A percentile compares a stretch with the other conserved stretches of the same genome.
Evolutionary conservation across 37 sponge, comb jelly and placozoan species (phyloP).

Genomic region (Agelas oroides): DNA sequence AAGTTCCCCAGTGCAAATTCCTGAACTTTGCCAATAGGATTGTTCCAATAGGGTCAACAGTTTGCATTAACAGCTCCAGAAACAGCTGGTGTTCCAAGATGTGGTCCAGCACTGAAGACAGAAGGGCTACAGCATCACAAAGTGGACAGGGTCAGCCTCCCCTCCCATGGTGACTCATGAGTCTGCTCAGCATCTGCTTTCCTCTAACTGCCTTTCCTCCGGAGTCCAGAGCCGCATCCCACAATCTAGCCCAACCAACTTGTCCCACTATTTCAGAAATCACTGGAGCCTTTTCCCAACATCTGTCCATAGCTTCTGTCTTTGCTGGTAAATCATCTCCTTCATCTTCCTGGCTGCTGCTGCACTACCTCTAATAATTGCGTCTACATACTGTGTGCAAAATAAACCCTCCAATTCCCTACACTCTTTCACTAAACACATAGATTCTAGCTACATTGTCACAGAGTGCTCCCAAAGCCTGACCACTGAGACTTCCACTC

Average conservation of each 20-base stretch:
- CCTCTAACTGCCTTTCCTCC: too few species aligned
- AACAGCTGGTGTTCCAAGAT: too few species aligned
- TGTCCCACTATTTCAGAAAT: neutral
- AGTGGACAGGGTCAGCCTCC: too few species aligned
- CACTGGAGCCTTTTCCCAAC: neutral
- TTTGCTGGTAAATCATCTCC: neutral
- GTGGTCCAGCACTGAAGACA: too few species aligned
- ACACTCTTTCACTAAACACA: conserved; percentile 15
- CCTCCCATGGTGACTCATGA: too few species aligned
- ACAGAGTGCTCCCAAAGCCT: neutral
- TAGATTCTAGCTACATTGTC: neutral
- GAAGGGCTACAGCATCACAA: too few species aligned
- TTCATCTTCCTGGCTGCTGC: neutral
- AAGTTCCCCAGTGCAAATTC: too few species aligned
- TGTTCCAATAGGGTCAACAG: too few species aligned
- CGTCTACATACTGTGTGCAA: neutral
- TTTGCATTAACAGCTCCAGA: too few species aligned
- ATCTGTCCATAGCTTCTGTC: neutral
- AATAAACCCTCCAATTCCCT: neutral
- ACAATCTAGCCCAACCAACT: neutral
- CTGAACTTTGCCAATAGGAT: too few species aligned
- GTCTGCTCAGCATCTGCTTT: too few species aligned
- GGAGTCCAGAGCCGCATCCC: too few species aligned
- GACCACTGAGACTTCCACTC: neutral
- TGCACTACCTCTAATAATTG: neutral